Base-by-base conservation (phyloP, 2,888 invertebrate genomes). In the Heliconius aoede region DNA sequence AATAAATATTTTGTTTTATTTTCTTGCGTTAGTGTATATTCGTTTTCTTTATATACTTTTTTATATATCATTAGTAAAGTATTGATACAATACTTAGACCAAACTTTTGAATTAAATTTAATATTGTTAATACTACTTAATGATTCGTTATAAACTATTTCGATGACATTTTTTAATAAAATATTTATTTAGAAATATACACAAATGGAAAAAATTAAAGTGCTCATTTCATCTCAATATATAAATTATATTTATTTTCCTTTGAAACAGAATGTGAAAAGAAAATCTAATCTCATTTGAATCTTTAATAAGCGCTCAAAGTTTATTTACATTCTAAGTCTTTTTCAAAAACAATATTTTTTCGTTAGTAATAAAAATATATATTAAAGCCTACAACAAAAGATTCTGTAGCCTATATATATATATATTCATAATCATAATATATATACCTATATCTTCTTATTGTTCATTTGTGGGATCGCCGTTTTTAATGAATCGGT, bases 401-500 rank as follows among this genome's bases (percentile, higher is more conserved):
- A 69, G 64, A 79, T 80, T 83, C 79, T 78, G 82, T 82, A 79
- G 80, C 80, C 80, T n/a, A n/a, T n/a, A n/a, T n/a, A n/a, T n/a
- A n/a, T n/a, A n/a, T n/a, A n/a, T n/a, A n/a, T n/a, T n/a, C n/a
- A n/a, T n/a, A n/a, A n/a, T n/a, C n/a, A n/a, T n/a, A n/a, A n/a
- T n/a, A n/a, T n/a, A n/a, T n/a, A n/a, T n/a, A 81, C 81, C 82
- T 80, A 82, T 79, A 83, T 80, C 80, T 79, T 82, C 78, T 83
- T 78, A 82, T 83, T 82, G 83, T 84, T 79, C 78, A 80, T 32
- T 76, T 79, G 78, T 80, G 79, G 81, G 80, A 79, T 81, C 82
- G 82, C 83, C 83, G 82, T 84, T 81, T 84, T 83, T 84, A 85
- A 85, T 83, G 82, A 83, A 82, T 79, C 81, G 80, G 80, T 81